Evolutionary conservation across 1,140 invertebrate species (phyloP), one percentile per base, ranked within the genome.

Genomic region (Triops cancriformis): DNA sequence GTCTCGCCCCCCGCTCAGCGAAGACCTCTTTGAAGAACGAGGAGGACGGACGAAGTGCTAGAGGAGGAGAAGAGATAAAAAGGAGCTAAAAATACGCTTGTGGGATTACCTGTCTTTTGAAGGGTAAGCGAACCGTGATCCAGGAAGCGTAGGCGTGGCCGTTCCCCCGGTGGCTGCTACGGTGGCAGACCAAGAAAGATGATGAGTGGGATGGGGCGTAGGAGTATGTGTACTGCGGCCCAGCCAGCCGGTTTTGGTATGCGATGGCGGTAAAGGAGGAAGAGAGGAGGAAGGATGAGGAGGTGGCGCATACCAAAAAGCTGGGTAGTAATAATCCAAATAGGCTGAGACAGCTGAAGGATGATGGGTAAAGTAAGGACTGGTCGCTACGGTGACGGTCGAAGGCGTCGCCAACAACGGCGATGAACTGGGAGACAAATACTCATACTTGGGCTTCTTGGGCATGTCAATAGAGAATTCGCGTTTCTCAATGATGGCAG

Each of bases 281-380:
- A 64, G 14, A 37, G 31, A 37, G 31, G 31, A 37, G 7, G 31
- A 37, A 37, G 31, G 31, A 37, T 37, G 31, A 37, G 31, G 31
- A 64, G 51, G 51, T n/a, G 18, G 18, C 10, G 51, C 51, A 64
- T 64, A 64, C 51, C 51, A 64, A 23, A 64, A 64, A 23, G 51
- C 51, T 64, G 51, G 51, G 51, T 64, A 64, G 7, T 64, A 64
- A 64, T 64, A 64, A 23, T 64, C 51, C n/a, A 64, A 64, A 64
- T 64, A 64, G 51, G 51, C 51, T 64, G 51, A 64, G 18, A 64
- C 51, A 23, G 51, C 51, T 64, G 51, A 18, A 18, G 51, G 51
- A 64, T 64, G 51, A 64, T 64, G 31, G 31, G 31, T 64, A 64
- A 64, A 64, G 18, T 64, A 64, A 23, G 51, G 23, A 23, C 18